Conservation (phyloP, 1,140 invertebrate genomes). For the Pollicipes pollicipes region DNA sequence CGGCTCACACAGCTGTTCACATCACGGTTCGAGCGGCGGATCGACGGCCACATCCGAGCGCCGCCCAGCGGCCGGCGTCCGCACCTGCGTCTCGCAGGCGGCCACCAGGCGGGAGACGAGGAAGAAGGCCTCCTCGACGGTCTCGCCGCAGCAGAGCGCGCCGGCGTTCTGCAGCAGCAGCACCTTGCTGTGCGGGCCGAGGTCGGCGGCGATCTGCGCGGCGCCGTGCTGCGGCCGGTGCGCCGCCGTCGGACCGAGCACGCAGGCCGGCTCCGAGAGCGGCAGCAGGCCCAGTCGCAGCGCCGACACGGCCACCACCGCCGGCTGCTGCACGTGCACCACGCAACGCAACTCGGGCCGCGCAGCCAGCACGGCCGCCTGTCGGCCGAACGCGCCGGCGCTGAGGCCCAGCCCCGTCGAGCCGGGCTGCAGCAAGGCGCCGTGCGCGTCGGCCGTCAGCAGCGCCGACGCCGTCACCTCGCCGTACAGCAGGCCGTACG, state of each 20-base stretch:
- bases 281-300: conserved; percentile 77
- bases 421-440: conserved; percentile 57
- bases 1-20: too few relatives aligned
- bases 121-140: conserved; percentile 90
- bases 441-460: conserved; percentile 86
- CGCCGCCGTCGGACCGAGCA: too few relatives aligned
- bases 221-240: neutral
- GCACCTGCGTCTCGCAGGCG: conserved; percentile 63
- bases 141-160: conserved; percentile 85
- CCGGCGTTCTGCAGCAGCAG: conserved; percentile 87
- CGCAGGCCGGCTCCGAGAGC: conserved; percentile 53
- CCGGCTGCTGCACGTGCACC: conserved; percentile 79
- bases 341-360: conserved; percentile 92
- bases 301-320: conserved; percentile 79
- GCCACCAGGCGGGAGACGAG: conserved; percentile 64
- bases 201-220: conserved; percentile 54
- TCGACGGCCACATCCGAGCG: too few relatives aligned
- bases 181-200: conserved; percentile 52
- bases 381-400: conserved; percentile 61
- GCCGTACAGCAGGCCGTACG: conserved; percentile 87
- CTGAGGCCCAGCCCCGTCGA: conserved; percentile 74
- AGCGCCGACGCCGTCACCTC: conserved; percentile 92
- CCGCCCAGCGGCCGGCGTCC: too few relatives aligned
- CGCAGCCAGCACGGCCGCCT: conserved; percentile 89
- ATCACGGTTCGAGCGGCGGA: too few relatives aligned